Percentiles rank a stretch among this genome's conserved stretches.
phyloP scores from a whole-genome alignment of 2,797 vertebrate species.

The Enteromius treurensis region DNA sequence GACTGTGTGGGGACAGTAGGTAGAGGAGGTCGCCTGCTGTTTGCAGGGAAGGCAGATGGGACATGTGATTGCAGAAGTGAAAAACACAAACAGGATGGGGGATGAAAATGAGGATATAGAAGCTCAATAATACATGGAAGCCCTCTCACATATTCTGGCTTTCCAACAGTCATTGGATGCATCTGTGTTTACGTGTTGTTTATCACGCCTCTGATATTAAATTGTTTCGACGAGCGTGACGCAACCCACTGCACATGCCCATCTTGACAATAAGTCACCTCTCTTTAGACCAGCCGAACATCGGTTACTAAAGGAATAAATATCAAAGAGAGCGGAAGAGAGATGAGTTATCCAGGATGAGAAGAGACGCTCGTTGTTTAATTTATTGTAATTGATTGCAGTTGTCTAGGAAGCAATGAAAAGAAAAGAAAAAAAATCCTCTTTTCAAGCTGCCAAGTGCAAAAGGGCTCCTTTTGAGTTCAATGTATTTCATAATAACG shows the following conservation, averaged over 20 bases:
- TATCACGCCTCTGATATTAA: constrained; percentile 27
- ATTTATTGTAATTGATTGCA: constrained; percentile 28
- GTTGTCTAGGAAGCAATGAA: constrained; percentile 13
- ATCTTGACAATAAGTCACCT: neutral
- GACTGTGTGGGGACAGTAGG: constrained; percentile 1
- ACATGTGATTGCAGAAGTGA: constrained; percentile 63
- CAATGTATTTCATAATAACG: neutral
- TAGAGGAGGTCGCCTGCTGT: constrained; percentile 58
- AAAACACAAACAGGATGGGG: constrained; percentile 61
- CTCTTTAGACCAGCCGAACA: neutral
- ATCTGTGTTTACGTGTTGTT: constrained; percentile 7
- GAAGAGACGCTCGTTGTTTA: neutral
- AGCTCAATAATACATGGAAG: neutral
- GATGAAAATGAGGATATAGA: constrained; percentile 34
- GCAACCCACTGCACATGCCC: neutral
- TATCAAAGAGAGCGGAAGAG: neutral
- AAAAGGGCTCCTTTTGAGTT: constrained; percentile 5
- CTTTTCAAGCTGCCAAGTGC: neutral
- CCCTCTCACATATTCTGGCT: neutral
- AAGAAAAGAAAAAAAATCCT: neutral
- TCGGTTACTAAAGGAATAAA: neutral
- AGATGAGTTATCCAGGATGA: neutral
- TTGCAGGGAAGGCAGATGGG: constrained; percentile 74
- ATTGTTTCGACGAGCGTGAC: constrained; percentile 3
- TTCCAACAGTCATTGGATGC: constrained; percentile 1